Base-by-base conservation (phyloP, 23 tunicate species). In the Diplosoma virens region DNA sequence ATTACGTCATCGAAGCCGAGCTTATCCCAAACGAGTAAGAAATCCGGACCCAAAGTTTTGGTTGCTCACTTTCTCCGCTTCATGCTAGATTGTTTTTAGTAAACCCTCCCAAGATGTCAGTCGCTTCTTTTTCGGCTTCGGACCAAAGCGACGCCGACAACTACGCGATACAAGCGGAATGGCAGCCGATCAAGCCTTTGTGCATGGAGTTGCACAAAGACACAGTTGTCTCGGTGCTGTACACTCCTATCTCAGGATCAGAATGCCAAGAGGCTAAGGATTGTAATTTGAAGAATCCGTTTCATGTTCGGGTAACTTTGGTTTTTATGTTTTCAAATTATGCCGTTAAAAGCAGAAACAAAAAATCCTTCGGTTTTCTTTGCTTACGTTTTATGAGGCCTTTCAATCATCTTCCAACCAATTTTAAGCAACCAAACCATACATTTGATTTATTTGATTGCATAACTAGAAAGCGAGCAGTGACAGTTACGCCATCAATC, bases 231-330 rank as follows among this genome's bases (percentile, higher is more conserved):
- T 67, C 74, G 5, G 52, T 67, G 3, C 2, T 67, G 22, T 67
- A 67, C 26, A 11, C 74, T 5, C 74, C 74, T 34, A 34, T 34
- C 2, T 34, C 50, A 3, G 74, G 74, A 37, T n/a, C 74, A 26
- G 74, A 67, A 26, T 67, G 74, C 30, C 3, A 17, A 2, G 52
- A 67, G 16, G 16, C 14, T 16, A 45, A 45, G 14, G 11, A 11
- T 9, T 45, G 52, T 45, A 11, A 45, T 9, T 11, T 11, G 16
- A 45, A 45, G 14, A 11, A 16, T 16, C 52, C 52, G 52, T 45
- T 45, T 45, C 52, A 45, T 16, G 11, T 16, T 45, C 16, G 11
- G 52, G 52, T 45, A 45, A 45, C 52, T 9, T 45, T 45, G 52
- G 11, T 45, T 11, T 45, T 16, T 9, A 45, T 45, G 52, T 9